Evolutionary conservation across 2,797 vertebrate genomes (phyloP).

Genomic region (Setipinna tenuifilis): DNA sequence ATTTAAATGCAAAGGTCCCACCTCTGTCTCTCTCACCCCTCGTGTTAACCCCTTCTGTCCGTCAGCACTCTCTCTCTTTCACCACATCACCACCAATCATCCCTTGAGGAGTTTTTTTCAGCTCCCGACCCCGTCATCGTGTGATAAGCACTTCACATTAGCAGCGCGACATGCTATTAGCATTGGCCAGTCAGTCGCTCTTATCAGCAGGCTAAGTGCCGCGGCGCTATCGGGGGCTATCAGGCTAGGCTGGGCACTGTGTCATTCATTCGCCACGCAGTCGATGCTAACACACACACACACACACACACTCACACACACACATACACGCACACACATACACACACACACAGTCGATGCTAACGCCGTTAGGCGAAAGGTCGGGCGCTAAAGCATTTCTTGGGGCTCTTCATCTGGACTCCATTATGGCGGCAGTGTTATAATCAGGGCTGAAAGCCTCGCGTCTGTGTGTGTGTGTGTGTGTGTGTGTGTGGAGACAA

Average conservation of each 20-base stretch:
- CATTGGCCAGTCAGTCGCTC: neutral
- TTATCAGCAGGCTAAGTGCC: neutral
- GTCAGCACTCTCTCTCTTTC: neutral
- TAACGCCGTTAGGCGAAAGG: constrained; percentile 4
- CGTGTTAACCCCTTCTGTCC: neutral
- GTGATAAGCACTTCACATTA: constrained; percentile 6
- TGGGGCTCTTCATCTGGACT: constrained; percentile 12
- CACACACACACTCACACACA: too few relatives aligned
- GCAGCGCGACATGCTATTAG: neutral
- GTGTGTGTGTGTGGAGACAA: neutral
- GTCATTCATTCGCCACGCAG: neutral
- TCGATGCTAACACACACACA: constrained; percentile 19
- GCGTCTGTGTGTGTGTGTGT: neutral
- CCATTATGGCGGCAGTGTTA: neutral
- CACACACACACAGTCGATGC: neutral
- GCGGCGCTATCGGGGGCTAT: neutral
- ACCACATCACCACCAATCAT: constrained; percentile 7
- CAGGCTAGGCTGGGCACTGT: neutral
- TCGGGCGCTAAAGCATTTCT: neutral
- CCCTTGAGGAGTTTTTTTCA: neutral
- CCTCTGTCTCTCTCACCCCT: neutral
- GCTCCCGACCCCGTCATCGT: neutral
- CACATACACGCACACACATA: too few relatives aligned
- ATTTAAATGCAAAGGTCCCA: too few relatives aligned
- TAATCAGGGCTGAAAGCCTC: constrained; percentile 18